Conservation (phyloP, 2,113 vertebrate genomes). For the Nannobrachium achirus region DNA sequence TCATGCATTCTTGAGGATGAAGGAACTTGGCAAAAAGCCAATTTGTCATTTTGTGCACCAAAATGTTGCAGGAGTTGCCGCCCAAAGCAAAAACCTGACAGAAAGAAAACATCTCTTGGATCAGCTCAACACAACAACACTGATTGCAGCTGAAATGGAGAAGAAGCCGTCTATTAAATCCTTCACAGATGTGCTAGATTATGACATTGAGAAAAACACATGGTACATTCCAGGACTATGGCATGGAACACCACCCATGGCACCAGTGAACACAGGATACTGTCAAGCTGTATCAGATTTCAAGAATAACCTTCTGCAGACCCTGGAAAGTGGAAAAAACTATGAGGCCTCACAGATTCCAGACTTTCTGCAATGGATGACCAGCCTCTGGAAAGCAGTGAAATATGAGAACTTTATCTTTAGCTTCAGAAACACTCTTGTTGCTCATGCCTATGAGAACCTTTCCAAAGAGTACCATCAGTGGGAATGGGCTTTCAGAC, state of each 20-base stretch:
- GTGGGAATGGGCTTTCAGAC: constrained; percentile 71
- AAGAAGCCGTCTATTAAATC: constrained; percentile 24
- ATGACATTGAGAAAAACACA: constrained; percentile 54
- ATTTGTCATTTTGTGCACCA: constrained; percentile 82
- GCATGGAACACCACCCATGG: constrained; percentile 76
- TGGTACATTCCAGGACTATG: constrained; percentile 77
- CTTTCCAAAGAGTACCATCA: constrained; percentile 48
- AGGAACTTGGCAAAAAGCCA: constrained; percentile 70
- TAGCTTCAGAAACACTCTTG: constrained; percentile 67
- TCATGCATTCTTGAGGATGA: constrained; percentile 70
- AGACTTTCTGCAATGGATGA: constrained; percentile 61
- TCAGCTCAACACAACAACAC: constrained; percentile 69
- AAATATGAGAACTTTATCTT: constrained; percentile 76
- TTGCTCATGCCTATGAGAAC: constrained; percentile 54
- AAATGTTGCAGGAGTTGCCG: constrained; percentile 72
- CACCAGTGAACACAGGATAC: constrained; percentile 71
- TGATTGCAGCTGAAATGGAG: constrained; percentile 71
- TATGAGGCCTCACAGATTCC: constrained; percentile 17
- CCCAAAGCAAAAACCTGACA: constrained; percentile 54
- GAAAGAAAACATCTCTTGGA: constrained; percentile 70
- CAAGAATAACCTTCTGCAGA: constrained; percentile 59
- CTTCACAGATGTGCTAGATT: constrained; percentile 71
- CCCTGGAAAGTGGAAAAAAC: neutral
- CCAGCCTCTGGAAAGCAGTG: constrained; percentile 67
- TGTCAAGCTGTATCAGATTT: constrained; percentile 59